Evolutionary conservation across 1,140 invertebrate genomes (phyloP).

Genomic region (Drosophila arawakana): DNA sequence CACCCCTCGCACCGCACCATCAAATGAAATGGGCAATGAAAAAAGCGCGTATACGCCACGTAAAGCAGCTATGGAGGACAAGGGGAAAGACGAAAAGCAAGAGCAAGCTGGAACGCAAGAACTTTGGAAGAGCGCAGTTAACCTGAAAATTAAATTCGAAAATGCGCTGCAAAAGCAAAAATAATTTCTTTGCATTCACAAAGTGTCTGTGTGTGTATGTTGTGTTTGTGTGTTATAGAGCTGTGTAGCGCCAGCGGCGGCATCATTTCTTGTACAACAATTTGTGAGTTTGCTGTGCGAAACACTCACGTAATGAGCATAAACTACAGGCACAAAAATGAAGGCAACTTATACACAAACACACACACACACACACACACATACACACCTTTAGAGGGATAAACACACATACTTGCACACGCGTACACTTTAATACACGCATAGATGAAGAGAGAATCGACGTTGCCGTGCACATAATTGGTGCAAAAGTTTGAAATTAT

Average conservation of each 20-base stretch:
- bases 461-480: slow-evolving; percentile 79
- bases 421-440: slow-evolving; percentile 5
- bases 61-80: slow-evolving; percentile 17
- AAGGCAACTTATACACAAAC: slow-evolving; percentile 39
- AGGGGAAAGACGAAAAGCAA: background rate
- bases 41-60: slow-evolving; percentile 63
- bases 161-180: slow-evolving; percentile 64
- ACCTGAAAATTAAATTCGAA: slow-evolving; percentile 75
- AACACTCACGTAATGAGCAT: slow-evolving; percentile 82
- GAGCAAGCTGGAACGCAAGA: background rate
- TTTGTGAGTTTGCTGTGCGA: slow-evolving; percentile 74
- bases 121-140: slow-evolving; percentile 55
- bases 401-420: slow-evolving; percentile 11
- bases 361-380: slow-evolving; percentile 7
- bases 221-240: slow-evolving; percentile 30
- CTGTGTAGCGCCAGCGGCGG: slow-evolving; percentile 63
- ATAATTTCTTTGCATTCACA: slow-evolving; percentile 58
- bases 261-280: slow-evolving; percentile 79
- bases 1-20: background rate
- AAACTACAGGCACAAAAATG: slow-evolving; percentile 76
- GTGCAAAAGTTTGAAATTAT: slow-evolving; percentile 82
- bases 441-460: slow-evolving; percentile 61
- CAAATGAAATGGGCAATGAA: slow-evolving; percentile 61
- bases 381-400: background rate
- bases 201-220: slow-evolving; percentile 2